Conservation (phyloP, 2,113 vertebrate species). For the Eptesicus fuscus region DNA sequence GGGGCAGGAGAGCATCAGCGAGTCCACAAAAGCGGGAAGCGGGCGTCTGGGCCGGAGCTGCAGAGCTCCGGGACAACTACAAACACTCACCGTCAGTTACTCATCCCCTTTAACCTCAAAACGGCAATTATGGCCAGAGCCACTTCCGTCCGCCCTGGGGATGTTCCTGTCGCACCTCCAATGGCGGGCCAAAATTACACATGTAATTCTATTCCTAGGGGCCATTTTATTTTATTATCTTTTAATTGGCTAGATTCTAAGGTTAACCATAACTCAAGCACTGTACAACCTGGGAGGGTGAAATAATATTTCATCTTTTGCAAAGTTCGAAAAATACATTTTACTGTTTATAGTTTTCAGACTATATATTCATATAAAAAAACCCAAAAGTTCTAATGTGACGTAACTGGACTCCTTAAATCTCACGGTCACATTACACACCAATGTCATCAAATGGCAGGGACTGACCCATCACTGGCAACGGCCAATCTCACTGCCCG, state of each 20-base stretch:
- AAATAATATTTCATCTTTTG: not conserved
- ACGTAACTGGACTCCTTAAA: not conserved
- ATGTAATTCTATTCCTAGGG: not conserved
- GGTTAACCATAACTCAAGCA: not conserved
- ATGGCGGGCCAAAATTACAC: not conserved
- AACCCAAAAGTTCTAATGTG: not conserved
- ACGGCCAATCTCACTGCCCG: not conserved
- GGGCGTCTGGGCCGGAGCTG: not conserved
- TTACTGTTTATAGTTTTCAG: not conserved
- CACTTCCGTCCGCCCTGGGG: not conserved
- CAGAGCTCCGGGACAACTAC: not conserved
- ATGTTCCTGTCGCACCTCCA: not conserved
- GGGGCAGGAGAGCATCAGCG: too few species aligned
- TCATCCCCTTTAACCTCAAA: not conserved
- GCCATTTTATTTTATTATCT: not conserved
- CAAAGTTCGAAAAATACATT: not conserved
- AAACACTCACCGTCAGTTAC: not conserved
- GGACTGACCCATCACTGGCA: not conserved
- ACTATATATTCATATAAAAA: not conserved
- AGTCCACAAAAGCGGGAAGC: too few species aligned
- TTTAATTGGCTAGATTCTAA: not conserved
- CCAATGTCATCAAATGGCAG: not conserved
- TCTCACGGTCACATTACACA: not conserved
- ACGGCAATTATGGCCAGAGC: not conserved
- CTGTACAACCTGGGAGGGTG: not conserved